These are phyloP conservation scores for Semnornis frantzii DNA, from an alignment of 2,113 vertebrate species.

Conservation along the genomic window DNA sequence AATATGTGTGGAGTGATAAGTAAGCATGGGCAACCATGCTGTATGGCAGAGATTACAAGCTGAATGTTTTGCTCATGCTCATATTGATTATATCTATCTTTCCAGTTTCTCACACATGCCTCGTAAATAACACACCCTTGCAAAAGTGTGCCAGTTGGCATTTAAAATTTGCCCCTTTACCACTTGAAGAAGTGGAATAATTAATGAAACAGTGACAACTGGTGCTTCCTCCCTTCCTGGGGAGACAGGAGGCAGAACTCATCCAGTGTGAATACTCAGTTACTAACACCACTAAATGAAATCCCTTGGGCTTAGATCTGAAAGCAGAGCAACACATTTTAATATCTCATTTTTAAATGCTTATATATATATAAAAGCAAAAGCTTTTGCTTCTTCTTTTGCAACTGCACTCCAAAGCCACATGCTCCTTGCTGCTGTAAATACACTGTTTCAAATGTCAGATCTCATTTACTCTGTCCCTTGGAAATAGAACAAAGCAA, in stretches of 20 bases:
- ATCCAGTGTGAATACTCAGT: neutral
- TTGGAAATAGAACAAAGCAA: slow-evolving; percentile 21
- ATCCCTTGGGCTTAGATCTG: neutral
- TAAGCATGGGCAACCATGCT: neutral
- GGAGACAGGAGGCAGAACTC: neutral
- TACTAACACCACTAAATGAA: neutral
- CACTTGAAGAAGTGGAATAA: neutral
- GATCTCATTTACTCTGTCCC: neutral
- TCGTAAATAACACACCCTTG: slow-evolving; percentile 31
- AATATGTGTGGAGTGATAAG: slow-evolving; percentile 13
- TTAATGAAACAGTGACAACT: neutral
- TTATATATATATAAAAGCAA: neutral
- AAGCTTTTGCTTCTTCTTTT: neutral
- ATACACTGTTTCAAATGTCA: neutral
- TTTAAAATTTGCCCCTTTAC: slow-evolving; percentile 5
- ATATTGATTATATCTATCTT: slow-evolving; percentile 22
- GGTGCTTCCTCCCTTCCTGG: neutral
- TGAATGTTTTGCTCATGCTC: slow-evolving; percentile 19
- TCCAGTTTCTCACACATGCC: neutral
- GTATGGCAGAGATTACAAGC: slow-evolving; percentile 21
- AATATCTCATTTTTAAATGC: neutral
- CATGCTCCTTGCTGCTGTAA: neutral
- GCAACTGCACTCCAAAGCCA: neutral
- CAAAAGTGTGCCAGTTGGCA: neutral
- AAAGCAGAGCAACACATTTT: neutral